Base-by-base conservation (phyloP, 2,888 invertebrate species). In the Parapristionchus giblindavisi region DNA sequence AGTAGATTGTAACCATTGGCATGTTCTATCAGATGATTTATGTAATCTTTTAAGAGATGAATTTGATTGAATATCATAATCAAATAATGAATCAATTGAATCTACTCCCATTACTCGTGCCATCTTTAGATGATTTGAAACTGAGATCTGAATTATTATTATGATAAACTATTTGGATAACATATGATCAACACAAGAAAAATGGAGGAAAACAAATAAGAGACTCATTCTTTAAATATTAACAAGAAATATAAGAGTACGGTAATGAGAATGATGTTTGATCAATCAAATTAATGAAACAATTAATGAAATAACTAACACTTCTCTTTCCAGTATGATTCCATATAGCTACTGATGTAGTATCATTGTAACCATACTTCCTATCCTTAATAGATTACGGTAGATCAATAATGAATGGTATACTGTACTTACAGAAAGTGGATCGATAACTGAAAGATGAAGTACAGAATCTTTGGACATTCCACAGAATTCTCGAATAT, bases 331-430 rank as follows among this genome's bases (percentile, higher is more conserved):
- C 83, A 40, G 77, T 76, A 27, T 75, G 76, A 3, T 80, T 80
- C 86, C 84, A 86, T 32, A 86, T 77, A 21, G 85, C 84, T 8
- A 84, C 76, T 3, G 80, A 79, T 66, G 83, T 82, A 38, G 76
- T 74, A 36, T 83, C 81, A 71, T 86, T 86, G 71, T 78, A 84
- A 0, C 85, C 86, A 6, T 77, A 54, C n/a, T 80, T 79, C n/a
- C 79, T 70, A 38, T 77, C 77, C 27, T 68, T 5, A 61, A 36
- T 36, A n/a, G 11, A 36, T 36, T 29, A 1, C 2, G n/a, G 17
- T 27, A n/a, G n/a, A 27, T 27, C 8, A 6, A 14, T 14, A 54
- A 54, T 54, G n/a, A n/a, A 24, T 6, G 6, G 56, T 6, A 6
- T 6, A n/a, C 6, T n/a, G 17, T n/a, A 4, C 65, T 43, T 40